Evolutionary conservation across 2,888 invertebrate genomes (phyloP), one percentile per base, ranked within the genome.

Genomic region (Diaphora mendica): DNA sequence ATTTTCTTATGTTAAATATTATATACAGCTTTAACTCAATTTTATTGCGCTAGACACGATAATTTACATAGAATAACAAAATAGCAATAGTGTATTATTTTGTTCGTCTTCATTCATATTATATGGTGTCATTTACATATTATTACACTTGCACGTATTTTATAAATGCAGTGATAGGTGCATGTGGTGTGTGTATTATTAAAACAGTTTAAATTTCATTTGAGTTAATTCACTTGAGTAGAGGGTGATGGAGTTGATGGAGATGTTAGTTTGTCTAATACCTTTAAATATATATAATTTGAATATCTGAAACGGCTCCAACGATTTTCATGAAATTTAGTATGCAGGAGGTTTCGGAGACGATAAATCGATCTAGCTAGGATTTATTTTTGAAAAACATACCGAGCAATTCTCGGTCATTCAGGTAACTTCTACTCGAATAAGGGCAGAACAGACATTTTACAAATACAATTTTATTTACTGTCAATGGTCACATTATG

Each of bases 51-150:
- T 51, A 20, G 33, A 51, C 48, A 51, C 17, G 30, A 70, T 70
- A 70, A 42, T 70, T 69, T 35, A 59, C 68, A 55, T 70, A 70
- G 62, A 59, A 26, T 35, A 62, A 70, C 39, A 70, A 62, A 69
- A 70, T 59, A 69, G 17, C 51, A 70, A 62, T 42, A 64, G 23
- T 48, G 11, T 44, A 13, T 44, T 48, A 35, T 35, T 44, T 33
- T 42, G 1, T 62, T 59, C 59, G 62, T 64, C 44, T 67, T 67
- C 44, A 67, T 26, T 44, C 26, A 44, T 30, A 30, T 20, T 26
- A 26, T 42, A 30, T 26, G 30, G 44, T 44, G 44, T 67, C 17
- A 67, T 44, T 67, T 30, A 67, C 44, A 66, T 66, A 42, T 42
- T 44, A 44, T 44, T 44, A 51, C 23, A 51, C 20, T 44, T n/a